Evolutionary conservation across 1,140 invertebrate species (phyloP).

Genomic region (Formica exsecta): DNA sequence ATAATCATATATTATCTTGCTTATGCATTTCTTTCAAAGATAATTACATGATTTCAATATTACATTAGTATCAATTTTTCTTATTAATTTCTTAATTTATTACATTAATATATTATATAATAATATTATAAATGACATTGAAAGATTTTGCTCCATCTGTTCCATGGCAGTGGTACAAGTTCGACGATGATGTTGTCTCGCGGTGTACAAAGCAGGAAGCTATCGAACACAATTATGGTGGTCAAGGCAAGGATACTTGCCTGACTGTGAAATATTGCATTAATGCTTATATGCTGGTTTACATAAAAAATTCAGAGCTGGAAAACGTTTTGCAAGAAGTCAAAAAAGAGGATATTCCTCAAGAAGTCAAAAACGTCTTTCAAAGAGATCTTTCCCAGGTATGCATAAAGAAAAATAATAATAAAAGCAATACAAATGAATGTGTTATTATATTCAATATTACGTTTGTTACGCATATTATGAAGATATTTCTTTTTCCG

Average conservation of each 20-base stretch:
- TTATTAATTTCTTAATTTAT: too few species aligned
- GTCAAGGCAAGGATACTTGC: conserved; percentile 93
- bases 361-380: conserved; percentile 88
- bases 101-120: neutral
- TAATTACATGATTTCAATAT: conserved; percentile 12
- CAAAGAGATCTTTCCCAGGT: conserved; percentile 84
- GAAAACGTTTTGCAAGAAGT: conserved; percentile 94
- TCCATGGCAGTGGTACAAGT: conserved; percentile 97
- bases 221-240: conserved; percentile 99
- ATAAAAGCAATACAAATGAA: conserved; percentile 64
- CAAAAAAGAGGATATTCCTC: conserved; percentile 97
- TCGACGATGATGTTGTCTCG: conserved; percentile 99
- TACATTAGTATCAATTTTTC: neutral
- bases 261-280: conserved; percentile 96
- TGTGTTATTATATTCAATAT: conserved; percentile 32
- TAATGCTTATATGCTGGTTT: conserved; percentile 99
- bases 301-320: conserved; percentile 95
- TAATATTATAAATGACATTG: conserved; percentile 3
- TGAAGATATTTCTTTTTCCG: conserved; percentile 1
- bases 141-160: conserved; percentile 56
- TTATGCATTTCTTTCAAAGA: neutral
- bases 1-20: neutral
- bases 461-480: neutral
- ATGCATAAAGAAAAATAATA: conserved; percentile 58
- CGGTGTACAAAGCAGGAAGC: conserved; percentile 98